These are phyloP conservation scores for Aleiodes leptofemur DNA, from an alignment of 2,888 invertebrate species.

Conservation along the genomic window DNA sequence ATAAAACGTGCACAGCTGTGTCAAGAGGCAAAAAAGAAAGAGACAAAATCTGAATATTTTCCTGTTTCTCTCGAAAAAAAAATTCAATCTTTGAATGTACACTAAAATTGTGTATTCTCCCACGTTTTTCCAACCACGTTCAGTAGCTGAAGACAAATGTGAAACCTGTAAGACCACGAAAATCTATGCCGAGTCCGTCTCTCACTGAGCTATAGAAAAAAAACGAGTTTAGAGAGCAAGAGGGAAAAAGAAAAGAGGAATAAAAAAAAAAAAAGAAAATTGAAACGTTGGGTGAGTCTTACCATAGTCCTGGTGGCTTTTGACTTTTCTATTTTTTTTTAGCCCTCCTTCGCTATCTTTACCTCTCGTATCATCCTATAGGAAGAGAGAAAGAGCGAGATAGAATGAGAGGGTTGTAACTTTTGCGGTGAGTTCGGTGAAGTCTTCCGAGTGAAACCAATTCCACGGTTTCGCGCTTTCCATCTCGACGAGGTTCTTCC, in stretches of 20 bases:
- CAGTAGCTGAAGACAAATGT: slow-evolving; percentile 47
- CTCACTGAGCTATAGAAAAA: slow-evolving; percentile 2
- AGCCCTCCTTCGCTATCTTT: slow-evolving; percentile 29
- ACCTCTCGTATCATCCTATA: slow-evolving; percentile 34
- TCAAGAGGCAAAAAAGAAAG: neutral
- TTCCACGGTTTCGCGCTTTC: slow-evolving; percentile 49
- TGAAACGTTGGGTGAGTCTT: slow-evolving; percentile 10
- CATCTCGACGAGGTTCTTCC: slow-evolving; percentile 25
- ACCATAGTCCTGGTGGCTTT: slow-evolving; percentile 19
- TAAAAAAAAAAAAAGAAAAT: slow-evolving; percentile 17
- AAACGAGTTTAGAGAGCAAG: slow-evolving; percentile 1
- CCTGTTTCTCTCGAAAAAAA: slow-evolving; percentile 32
- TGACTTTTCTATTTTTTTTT: slow-evolving; percentile 19
- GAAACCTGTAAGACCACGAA: slow-evolving; percentile 46
- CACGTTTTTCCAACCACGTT: slow-evolving; percentile 1
- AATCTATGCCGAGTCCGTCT: slow-evolving; percentile 47
- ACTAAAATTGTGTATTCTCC: slow-evolving; percentile 21
- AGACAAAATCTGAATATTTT: slow-evolving; percentile 15
- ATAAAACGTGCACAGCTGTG: neutral
- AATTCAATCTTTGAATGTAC: slow-evolving; percentile 44
- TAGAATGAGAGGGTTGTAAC: slow-evolving; percentile 37
- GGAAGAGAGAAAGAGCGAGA: slow-evolving; percentile 29
- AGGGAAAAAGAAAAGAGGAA: slow-evolving; percentile 5
- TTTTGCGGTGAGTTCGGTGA: slow-evolving; percentile 46
- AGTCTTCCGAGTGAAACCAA: slow-evolving; percentile 48